Evolutionary conservation across 1,140 invertebrate species (phyloP).

Genomic region (Ooceraea biroi): DNA sequence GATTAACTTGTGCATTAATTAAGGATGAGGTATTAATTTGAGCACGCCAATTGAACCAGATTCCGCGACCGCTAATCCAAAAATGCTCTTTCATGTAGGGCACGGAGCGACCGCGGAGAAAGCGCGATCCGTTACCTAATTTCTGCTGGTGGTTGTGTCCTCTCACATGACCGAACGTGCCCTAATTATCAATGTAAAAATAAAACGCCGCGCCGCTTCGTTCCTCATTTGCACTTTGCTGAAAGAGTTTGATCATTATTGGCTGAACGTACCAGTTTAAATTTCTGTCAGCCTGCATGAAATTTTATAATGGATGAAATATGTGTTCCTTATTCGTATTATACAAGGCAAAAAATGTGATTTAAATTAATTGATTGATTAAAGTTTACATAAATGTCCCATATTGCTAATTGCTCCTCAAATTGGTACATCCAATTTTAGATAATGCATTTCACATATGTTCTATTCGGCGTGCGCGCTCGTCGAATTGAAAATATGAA

Average conservation of each 20-base stretch:
- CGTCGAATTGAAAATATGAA: conserved; percentile 25
- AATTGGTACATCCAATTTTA: too few species aligned
- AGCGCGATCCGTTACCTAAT: background rate
- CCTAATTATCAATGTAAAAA: conserved; percentile 19
- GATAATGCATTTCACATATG: too few species aligned
- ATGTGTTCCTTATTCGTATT: background rate
- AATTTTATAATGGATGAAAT: conserved; percentile 36
- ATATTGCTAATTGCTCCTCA: conserved; percentile 33
- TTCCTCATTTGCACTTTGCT: conserved; percentile 14
- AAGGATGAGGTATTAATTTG: conserved; percentile 39
- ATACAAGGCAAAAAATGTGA: background rate
- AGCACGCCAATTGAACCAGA: background rate
- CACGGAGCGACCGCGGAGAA: conserved; percentile 4
- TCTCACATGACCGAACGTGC: background rate
- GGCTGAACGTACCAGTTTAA: background rate
- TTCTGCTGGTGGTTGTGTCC: background rate
- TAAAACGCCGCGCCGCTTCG: background rate
- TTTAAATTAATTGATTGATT: background rate
- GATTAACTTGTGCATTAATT: conserved; percentile 37
- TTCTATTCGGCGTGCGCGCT: too few species aligned
- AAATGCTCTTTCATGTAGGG: conserved; percentile 20
- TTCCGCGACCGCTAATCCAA: conserved; percentile 13
- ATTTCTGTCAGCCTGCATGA: background rate
- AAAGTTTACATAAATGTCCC: too few species aligned
- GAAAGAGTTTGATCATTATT: background rate